Percentiles rank a stretch among this genome's conserved stretches.
These are phyloP conservation scores for Venusia cambrica DNA, from an alignment of 2,888 invertebrate genomes.

Conservation along the genomic window DNA sequence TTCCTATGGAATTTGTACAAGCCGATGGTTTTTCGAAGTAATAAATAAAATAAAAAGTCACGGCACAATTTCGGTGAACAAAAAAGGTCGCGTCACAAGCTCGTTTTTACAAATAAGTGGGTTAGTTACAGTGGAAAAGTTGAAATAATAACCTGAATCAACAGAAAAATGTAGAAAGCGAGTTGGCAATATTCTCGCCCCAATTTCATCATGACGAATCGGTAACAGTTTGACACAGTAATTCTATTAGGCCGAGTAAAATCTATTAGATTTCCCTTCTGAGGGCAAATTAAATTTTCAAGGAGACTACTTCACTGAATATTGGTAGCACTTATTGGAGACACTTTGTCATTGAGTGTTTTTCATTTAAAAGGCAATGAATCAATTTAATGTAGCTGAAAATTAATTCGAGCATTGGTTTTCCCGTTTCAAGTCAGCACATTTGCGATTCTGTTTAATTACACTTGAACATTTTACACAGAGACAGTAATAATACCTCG, in stretches of 20 bases:
- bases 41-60: too few relatives aligned
- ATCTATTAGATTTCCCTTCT: slow-evolving; percentile 40
- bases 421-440: too few relatives aligned
- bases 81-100: too few relatives aligned
- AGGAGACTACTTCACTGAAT: slow-evolving; percentile 38
- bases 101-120: neutral
- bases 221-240: slow-evolving; percentile 28
- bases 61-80: too few relatives aligned
- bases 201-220: slow-evolving; percentile 25
- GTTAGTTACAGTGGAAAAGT: slow-evolving; percentile 1
- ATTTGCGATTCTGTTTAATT: too few relatives aligned
- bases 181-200: slow-evolving; percentile 26
- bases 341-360: slow-evolving; percentile 37
- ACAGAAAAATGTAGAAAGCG: slow-evolving; percentile 22
- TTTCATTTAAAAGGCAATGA: slow-evolving; percentile 30
- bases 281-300: slow-evolving; percentile 50
- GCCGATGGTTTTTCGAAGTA: too few relatives aligned
- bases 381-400: slow-evolving; percentile 35
- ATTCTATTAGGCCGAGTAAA: slow-evolving; percentile 32
- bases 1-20: too few relatives aligned
- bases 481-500: too few relatives aligned
- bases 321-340: slow-evolving; percentile 45
- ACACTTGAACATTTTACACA: too few relatives aligned
- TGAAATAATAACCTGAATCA: slow-evolving; percentile 29
- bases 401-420: slow-evolving; percentile 28